Evolutionary conservation across 2,113 vertebrate species (phyloP), one percentile per base, ranked within the genome.

Genomic region (Pheucticus melanocephalus): DNA sequence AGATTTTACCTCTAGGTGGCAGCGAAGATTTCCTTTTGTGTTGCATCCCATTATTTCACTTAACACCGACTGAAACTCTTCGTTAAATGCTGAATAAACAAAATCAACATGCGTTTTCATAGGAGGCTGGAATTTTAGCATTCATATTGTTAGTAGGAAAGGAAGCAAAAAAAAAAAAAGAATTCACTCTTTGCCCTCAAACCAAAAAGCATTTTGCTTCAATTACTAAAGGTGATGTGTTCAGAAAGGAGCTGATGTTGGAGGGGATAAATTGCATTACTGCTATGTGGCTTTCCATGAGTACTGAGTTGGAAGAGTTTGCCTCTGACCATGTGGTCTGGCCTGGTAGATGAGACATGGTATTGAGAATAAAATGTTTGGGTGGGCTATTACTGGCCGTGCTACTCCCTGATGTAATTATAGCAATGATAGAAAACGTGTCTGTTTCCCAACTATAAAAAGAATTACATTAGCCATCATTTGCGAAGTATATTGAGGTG

Each of bases 1-100:
- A 88, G 53, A 83, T 95, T 88, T 92, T 84, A 48, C 93, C 97
- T 91, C 56, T 97, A 96, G 97, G 56, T 98, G 97, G 97, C 97
- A 98, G 95, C 78, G 80, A 94, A 97, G 82, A 11, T 69, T 92
- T 75, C 39, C 11, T 86, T 80, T 79, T 59, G 10, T 27, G 7
- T 30, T 42, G 22, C 30, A 30, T n/a, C 27, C 3, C 15, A 13
- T 2, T 53, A 11, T 63, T 77, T 40, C n/a, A 5, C 33, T 71
- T 15, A 31, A 82, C 45, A 12, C 2, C 3, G 5, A 21, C 28
- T 37, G 28, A 75, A 91, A 30, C 42, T 82, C 53, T 23, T 77
- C 1, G 1, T 69, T 90, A 79, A 71, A 60, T 33, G 37, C 23
- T 51, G 39, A 83, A 14, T 60, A 40, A 66, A 51, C 31, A 51